phyloP scores from a whole-genome alignment of 2,113 vertebrate genomes.

The Etheostoma spectabile region DNA sequence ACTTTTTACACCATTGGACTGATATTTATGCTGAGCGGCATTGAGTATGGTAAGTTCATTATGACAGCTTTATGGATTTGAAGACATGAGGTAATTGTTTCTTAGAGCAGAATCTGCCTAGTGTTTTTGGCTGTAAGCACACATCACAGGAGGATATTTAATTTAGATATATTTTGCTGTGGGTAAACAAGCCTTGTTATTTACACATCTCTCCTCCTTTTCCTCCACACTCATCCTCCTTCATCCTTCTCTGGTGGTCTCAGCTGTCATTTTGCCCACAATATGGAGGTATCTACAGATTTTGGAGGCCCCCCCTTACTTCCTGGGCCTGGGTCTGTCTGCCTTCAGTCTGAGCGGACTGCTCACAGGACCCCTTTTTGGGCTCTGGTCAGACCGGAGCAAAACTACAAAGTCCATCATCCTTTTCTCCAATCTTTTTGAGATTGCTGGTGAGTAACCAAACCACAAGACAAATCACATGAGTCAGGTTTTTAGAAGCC shows the following conservation, averaged over 20 bases:
- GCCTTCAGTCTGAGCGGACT: conserved; percentile 88
- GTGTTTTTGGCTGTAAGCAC: conserved; percentile 26
- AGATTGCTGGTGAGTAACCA: conserved; percentile 85
- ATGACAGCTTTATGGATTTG: conserved; percentile 26
- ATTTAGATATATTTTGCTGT: conserved; percentile 24
- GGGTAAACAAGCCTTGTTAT: conserved; percentile 19
- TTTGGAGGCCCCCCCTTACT: conserved; percentile 86
- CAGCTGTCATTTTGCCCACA: conserved; percentile 89
- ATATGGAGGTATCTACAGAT: conserved; percentile 89
- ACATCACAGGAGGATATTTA: conserved; percentile 23
- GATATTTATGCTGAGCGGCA: conserved; percentile 86
- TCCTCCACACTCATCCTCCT: not conserved
- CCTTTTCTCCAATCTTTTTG: conserved; percentile 87
- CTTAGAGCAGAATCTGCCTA: conserved; percentile 32
- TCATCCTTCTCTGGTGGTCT: not conserved
- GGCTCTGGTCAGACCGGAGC: conserved; percentile 85
- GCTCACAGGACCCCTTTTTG: conserved; percentile 85
- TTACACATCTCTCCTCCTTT: not conserved
- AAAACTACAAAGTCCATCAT: conserved; percentile 84
- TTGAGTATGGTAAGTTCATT: conserved; percentile 87
- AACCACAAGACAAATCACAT: conserved; percentile 4
- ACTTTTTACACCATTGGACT: conserved; percentile 86
- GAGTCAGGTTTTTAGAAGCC: not conserved
- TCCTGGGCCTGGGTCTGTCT: conserved; percentile 86
- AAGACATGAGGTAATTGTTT: conserved; percentile 27